Evolutionary conservation across 2,113 vertebrate species (phyloP).

Genomic region (Poecile atricapillus): DNA sequence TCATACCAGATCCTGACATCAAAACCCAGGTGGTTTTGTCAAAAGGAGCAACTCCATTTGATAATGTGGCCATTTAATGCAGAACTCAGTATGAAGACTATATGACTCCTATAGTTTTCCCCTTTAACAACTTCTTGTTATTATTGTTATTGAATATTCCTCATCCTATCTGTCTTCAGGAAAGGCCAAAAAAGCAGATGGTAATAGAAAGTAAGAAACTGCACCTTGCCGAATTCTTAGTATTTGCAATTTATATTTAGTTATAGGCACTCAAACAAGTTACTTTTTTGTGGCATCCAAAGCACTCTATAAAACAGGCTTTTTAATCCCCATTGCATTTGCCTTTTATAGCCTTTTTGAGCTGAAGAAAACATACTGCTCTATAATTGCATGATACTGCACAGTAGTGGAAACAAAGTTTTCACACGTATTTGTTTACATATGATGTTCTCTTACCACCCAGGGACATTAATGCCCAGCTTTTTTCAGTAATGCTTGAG

Average conservation of each 20-base stretch:
- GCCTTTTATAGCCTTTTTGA: neutral
- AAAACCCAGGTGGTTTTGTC: neutral
- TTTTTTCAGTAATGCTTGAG: neutral
- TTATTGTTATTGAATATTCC: no score
- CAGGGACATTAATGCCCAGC: neutral
- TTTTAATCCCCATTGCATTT: neutral
- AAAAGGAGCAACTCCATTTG: neutral
- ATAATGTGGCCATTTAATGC: neutral
- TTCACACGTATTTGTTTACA: neutral
- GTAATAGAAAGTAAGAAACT: neutral
- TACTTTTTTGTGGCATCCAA: neutral
- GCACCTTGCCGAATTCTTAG: neutral
- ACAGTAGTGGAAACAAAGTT: neutral
- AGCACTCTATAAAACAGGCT: neutral
- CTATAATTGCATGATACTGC: neutral
- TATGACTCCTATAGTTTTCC: neutral
- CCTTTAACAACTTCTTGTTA: neutral
- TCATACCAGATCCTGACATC: neutral
- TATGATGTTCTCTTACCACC: neutral
- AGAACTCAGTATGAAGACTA: neutral
- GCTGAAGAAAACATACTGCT: neutral
- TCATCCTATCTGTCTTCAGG: neutral
- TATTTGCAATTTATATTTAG: neutral
- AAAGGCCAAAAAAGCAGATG: neutral
- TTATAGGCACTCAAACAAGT: neutral